Conservation (phyloP, 2,113 vertebrate species). For the Cyprinodon variegatus region DNA sequence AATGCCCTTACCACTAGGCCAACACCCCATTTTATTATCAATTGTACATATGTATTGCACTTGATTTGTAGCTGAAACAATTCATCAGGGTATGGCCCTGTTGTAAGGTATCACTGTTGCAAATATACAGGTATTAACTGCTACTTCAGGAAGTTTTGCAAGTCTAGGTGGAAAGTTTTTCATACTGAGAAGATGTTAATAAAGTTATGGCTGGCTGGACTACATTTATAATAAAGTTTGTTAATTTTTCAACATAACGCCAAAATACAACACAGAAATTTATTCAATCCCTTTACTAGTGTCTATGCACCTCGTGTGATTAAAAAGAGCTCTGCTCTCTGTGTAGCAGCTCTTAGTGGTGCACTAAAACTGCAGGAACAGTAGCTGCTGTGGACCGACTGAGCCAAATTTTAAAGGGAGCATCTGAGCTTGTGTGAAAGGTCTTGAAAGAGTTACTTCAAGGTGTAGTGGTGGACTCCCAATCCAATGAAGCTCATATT, state of each 20-base stretch:
- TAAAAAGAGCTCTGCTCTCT: not conserved
- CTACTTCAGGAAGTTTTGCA: not conserved
- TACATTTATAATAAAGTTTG: not conserved
- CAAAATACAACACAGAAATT: not conserved
- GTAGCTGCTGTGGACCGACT: constrained; percentile 12
- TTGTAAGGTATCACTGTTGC: no score
- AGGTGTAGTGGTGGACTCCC: no score
- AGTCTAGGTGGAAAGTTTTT: not conserved
- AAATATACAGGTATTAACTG: not conserved
- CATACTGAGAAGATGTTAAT: not conserved
- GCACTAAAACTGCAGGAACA: not conserved
- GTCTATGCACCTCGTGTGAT: not conserved
- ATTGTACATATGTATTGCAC: no score
- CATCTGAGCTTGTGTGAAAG: constrained; percentile 9
- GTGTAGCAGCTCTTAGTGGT: constrained; percentile 1
- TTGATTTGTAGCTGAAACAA: no score
- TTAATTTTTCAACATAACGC: not conserved
- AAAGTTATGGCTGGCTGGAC: not conserved
- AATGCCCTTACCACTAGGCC: no score
- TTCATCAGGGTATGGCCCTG: no score
- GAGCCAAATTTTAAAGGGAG: constrained; percentile 9
- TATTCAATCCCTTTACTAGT: not conserved
- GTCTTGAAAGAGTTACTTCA: not conserved
- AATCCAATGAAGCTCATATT: constrained; percentile 35
- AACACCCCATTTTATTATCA: no score